Evolutionary conservation across 2,888 invertebrate genomes (phyloP).

Genomic region (Agrochola lychnidis): DNA sequence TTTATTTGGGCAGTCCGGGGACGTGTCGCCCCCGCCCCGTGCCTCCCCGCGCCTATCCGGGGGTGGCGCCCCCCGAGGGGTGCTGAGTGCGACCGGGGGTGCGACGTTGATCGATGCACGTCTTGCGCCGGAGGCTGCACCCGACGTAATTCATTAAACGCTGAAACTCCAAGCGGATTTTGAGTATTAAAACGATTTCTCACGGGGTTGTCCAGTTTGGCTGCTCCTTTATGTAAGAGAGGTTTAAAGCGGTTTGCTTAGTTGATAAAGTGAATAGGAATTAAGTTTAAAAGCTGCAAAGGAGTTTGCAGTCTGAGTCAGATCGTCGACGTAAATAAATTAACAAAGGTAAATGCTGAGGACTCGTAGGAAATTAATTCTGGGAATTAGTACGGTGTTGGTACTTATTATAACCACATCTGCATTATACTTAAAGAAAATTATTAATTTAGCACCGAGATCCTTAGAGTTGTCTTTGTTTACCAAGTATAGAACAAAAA

Average conservation of each 20-base stretch:
- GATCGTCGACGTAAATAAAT: slow-evolving; percentile 70
- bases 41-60: slow-evolving; percentile 83
- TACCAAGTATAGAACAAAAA: too few species aligned
- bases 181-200: slow-evolving; percentile 90
- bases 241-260: slow-evolving; percentile 77
- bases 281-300: slow-evolving; percentile 77
- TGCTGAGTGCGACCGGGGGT: slow-evolving; percentile 71
- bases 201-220: slow-evolving; percentile 87
- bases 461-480: slow-evolving; percentile 14
- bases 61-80: slow-evolving; percentile 68
- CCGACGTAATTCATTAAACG: slow-evolving; percentile 91
- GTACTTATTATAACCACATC: neutral
- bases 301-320: slow-evolving; percentile 66
- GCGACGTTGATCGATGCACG: slow-evolving; percentile 92
- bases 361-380: slow-evolving; percentile 67
- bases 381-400: slow-evolving; percentile 42
- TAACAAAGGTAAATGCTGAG: slow-evolving; percentile 67
- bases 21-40: slow-evolving; percentile 81
- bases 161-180: slow-evolving; percentile 90
- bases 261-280: slow-evolving; percentile 83
- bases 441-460: slow-evolving; percentile 12
- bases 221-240: slow-evolving; percentile 79
- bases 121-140: slow-evolving; percentile 92
- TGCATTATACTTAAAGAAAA: slow-evolving; percentile 17
- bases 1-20: slow-evolving; percentile 89